phyloP scores from a whole-genome alignment of 2,113 vertebrate species.

The Aldabrachelys gigantea region DNA sequence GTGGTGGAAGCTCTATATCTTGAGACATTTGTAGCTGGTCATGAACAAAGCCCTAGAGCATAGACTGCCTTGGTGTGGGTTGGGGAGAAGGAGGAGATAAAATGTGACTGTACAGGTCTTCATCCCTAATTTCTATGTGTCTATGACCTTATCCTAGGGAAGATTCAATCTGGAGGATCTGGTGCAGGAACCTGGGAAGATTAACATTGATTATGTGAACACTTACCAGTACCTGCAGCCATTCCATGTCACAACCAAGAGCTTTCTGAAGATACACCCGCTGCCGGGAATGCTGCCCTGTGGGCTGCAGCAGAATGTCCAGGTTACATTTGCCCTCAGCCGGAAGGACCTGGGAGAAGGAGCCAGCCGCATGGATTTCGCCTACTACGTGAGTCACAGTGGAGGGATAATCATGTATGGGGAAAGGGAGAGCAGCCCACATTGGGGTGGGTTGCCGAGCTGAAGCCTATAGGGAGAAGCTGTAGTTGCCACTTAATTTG shows the following conservation, averaged over 20 bases:
- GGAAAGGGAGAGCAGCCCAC: not conserved
- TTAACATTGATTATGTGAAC: not conserved
- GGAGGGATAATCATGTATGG: not conserved
- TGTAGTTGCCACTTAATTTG: not conserved
- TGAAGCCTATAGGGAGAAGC: not conserved
- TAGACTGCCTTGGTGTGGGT: not conserved
- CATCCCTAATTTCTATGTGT: not conserved
- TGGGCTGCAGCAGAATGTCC: slow-evolving; percentile 49
- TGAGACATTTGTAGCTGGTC: not conserved
- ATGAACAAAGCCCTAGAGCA: not conserved
- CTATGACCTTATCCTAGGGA: slow-evolving; percentile 51
- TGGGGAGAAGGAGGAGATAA: not conserved
- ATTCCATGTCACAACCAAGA: slow-evolving; percentile 66
- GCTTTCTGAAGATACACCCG: slow-evolving; percentile 63
- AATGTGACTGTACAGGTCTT: not conserved
- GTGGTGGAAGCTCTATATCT: not conserved
- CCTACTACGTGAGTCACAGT: slow-evolving; percentile 70
- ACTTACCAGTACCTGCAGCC: slow-evolving; percentile 64
- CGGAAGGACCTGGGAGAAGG: slow-evolving; percentile 56
- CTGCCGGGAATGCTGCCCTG: slow-evolving; percentile 35
- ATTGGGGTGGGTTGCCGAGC: fast-evolving
- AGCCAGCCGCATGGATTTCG: slow-evolving; percentile 58
- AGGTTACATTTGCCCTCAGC: slow-evolving; percentile 58
- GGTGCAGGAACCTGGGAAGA: not conserved
- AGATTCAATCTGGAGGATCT: slow-evolving; percentile 63